A percentile compares a stretch with the other conserved stretches of the same genome.
Conservation (phyloP, 2,797 vertebrate genomes). For the Decapterus maruadsi region DNA sequence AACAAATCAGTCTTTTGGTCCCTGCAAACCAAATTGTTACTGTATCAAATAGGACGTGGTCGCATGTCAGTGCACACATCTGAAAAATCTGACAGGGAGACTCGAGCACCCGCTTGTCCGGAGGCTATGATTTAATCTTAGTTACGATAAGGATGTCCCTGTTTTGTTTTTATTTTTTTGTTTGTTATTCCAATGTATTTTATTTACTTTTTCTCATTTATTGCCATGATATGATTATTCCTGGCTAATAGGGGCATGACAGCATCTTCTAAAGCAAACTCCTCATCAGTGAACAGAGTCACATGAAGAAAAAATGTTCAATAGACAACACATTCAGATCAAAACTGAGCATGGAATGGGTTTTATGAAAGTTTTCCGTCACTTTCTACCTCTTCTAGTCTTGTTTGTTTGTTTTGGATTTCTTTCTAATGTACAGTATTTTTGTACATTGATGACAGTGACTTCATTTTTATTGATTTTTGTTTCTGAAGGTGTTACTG, state of each 20-base stretch:
- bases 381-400: not conserved
- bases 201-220: not conserved
- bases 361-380: not conserved
- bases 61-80: constrained; percentile 55
- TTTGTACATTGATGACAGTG: not conserved
- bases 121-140: constrained; percentile 15
- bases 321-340: not conserved
- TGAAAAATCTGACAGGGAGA: constrained; percentile 32
- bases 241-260: not conserved
- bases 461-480: not conserved
- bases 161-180: too few species aligned
- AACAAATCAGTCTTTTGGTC: constrained; percentile 60
- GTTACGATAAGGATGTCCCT: not conserved
- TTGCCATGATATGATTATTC: not conserved
- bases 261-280: not conserved
- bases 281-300: not conserved
- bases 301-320: not conserved
- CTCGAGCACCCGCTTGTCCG: constrained; percentile 13
- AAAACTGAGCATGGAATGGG: not conserved
- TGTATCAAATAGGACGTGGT: constrained; percentile 30
- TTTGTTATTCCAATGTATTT: not conserved
- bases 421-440: not conserved
- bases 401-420: not conserved
- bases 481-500: not conserved
- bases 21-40: constrained; percentile 40